Base-by-base conservation (phyloP, 2,797 vertebrate species). In the Eospalax fontanierii region DNA sequence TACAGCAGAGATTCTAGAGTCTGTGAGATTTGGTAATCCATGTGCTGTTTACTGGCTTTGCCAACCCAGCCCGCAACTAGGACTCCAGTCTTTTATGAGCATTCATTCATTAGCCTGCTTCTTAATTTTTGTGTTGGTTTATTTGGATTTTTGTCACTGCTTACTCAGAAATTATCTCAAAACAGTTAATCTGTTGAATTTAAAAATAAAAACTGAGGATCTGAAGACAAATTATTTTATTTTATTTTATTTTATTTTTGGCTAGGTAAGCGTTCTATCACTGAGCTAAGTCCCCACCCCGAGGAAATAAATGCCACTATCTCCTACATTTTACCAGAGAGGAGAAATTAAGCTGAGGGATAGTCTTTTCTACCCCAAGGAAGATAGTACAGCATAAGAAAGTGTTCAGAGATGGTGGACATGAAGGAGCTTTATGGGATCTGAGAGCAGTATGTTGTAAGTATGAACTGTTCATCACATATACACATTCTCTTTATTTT, bases 101-200 rank as follows among this genome's bases (percentile, higher is more conserved):
- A 85, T 97, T 95, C 82, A 74, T 82, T 63, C 61, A 85, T 74
- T 54, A 89, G 30, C 33, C 43, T 59, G 9, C 8, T 3, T 82
- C 35, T 79, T 6, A 38, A 54, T 70, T 82, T 70, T 30, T 43
- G 22, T 28, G 18, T 75, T 70, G 6, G 57, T 79, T 94, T 96
- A 12, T 68, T 84, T 30, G n/a, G 83, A 40, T 78, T 90, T 87
- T 89, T 35, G 35, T 87, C 9, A 83, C 4, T 79, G 22, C 71
- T 38, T 76, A 65, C 76, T 80, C 74, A 90, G 88, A 92, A 95
- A 74, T 2, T 46, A 86, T 86, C 4, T 65, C 93, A 28, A 50
- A 96, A 80, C 15, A 33, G 26, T 75, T 84, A 76, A 35, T 33
- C 79, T 18, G 61, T 19, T 38, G 40, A 84, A 46, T 2, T 79